Base-by-base conservation (phyloP, 2,113 vertebrate species). In the Pongo abelii region DNA sequence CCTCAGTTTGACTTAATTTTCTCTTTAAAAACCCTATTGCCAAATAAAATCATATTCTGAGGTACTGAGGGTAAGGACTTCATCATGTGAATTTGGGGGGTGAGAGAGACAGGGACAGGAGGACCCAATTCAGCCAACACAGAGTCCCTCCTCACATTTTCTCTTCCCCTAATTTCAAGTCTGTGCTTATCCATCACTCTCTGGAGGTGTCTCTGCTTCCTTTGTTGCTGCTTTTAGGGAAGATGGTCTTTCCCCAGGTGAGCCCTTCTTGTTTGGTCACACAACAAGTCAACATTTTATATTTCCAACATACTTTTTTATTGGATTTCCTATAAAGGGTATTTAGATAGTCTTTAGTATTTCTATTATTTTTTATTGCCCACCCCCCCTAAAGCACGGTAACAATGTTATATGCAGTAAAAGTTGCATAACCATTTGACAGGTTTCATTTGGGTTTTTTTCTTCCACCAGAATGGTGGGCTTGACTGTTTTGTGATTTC, bases 391-490 rank as follows among this genome's bases (percentile, higher is more conserved):
- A 50, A 40, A 52, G 27, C 72, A 59, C 25, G 46, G 27, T 79
- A 79, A 69, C 59, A 43, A 83, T 43, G n/a, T 18, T 59, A 6
- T 22, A 38, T 52, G 55, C 32, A 67, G 52, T 75, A 57, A 86
- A 84, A 86, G 50, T 52, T 88, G 5, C n/a, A 38, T 92, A 52
- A 92, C 12, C 8, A 18, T 32, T 86, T 81, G 70, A 87, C 80
- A 23, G 18, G 38, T 96, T 96, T 94, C 55, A 46, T 90, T 94
- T 89, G 48, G 48, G 79, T 87, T 90, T 92, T 80, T 84, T 87
- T 81, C 90, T 96, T 88, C 75, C 52, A 93, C 95, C 75, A 52
- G 80, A 93, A 91, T 40, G 20, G 38, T 83, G 61, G 96, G 74
- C 85, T 84, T 96, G 64, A 84, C 61, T 16, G 1, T 64, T 40